Percentiles rank a stretch among this genome's conserved stretches.
These are phyloP conservation scores for Otocyon megalotis DNA, from an alignment of 2,113 vertebrate species.

Conservation along the genomic window DNA sequence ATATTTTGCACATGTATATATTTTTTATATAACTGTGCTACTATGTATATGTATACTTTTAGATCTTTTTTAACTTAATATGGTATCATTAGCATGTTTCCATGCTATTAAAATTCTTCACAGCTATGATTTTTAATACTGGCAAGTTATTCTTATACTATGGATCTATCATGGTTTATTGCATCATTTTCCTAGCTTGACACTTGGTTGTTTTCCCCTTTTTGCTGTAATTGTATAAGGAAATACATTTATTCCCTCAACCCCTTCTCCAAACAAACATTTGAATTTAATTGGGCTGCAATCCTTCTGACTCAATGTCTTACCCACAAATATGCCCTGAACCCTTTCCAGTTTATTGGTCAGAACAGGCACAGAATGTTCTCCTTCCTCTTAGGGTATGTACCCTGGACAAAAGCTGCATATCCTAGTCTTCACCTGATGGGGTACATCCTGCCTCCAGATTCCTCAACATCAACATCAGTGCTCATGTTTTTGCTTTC, in stretches of 20 bases:
- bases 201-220: background rate
- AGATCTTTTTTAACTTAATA: background rate
- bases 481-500: background rate
- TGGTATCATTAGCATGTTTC: background rate
- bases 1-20: background rate
- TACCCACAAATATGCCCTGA: constrained; percentile 10
- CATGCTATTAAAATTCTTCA: constrained; percentile 32
- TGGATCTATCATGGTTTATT: background rate
- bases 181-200: background rate
- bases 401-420: background rate
- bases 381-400: background rate
- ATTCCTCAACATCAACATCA: background rate
- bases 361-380: background rate
- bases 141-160: background rate
- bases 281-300: background rate
- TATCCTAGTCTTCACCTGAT: background rate
- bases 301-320: background rate
- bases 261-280: background rate
- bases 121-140: background rate
- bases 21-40: background rate
- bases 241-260: background rate
- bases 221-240: background rate
- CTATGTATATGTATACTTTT: background rate
- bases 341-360: background rate
- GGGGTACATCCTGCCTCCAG: background rate